These are phyloP conservation scores for Anas flavirostris DNA, from an alignment of 2,797 vertebrate species.

Conservation along the genomic window DNA sequence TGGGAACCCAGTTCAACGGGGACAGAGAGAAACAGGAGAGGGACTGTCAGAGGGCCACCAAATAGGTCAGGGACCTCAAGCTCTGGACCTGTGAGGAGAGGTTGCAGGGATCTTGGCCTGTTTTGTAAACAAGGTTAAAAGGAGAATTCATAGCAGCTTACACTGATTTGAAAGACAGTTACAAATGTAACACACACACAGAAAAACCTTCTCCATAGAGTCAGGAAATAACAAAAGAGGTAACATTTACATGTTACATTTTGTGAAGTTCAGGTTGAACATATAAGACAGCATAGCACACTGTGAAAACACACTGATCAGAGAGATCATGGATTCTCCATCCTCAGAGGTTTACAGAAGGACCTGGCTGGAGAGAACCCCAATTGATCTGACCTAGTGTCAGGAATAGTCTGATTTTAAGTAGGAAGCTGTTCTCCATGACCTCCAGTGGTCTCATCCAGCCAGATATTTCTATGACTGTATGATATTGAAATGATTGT, in stretches of 20 bases:
- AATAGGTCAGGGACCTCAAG: not conserved
- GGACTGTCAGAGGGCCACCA: not conserved
- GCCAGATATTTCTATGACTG: not conserved
- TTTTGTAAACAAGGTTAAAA: not conserved
- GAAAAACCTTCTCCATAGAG: too few species aligned
- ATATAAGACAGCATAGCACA: not conserved
- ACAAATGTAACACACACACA: not conserved
- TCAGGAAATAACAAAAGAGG: not conserved
- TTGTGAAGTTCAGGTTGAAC: not conserved
- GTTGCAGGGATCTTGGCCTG: not conserved
- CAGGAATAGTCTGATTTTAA: not conserved
- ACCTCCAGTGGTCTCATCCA: not conserved
- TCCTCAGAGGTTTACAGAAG: not conserved
- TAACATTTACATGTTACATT: not conserved
- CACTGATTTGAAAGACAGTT: not conserved
- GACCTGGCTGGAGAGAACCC: not conserved
- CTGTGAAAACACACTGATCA: not conserved
- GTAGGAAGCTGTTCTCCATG: not conserved
- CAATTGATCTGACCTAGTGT: not conserved
- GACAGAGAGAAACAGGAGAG: not conserved
- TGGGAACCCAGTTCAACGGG: not conserved
- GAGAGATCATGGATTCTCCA: not conserved
- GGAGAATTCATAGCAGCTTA: not conserved
- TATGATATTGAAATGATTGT: not conserved
- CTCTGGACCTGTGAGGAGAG: not conserved